Evolutionary conservation across 2,888 invertebrate species (phyloP), one percentile per base, ranked within the genome.

Genomic region (Hydroisotoma schaefferi): DNA sequence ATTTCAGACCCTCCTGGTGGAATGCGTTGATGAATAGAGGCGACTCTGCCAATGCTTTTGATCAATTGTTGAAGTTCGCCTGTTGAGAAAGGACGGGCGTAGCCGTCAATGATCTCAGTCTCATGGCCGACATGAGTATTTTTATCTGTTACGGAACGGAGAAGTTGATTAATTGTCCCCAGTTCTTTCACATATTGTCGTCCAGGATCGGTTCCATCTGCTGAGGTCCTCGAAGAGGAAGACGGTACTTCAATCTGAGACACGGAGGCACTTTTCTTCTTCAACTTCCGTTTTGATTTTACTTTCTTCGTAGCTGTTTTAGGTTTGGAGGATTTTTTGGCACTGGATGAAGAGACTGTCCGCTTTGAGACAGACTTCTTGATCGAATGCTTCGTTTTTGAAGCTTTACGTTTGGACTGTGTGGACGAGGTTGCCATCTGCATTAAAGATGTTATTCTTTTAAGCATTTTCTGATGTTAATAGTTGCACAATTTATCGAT

Each of bases 61-160:
- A 49, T 8, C 27, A 49, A 20, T 26, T 49, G 49, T 12, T 49
- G 4, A 10, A 49, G 26, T 49, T 49, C 49, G 4, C n/a, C 5
- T 15, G 29, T 29, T 8, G 49, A 49, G 28, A 49, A 49, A 15
- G 49, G 49, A n/a, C 49, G 6, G 3, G 28, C 49, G 28, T 28
- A 28, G 15, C 49, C 49, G 12, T 28, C 28, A n/a, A 49, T 49
- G 18, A 49, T 4, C 28, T 22, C 25, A n/a, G 28, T 29, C 20
- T 18, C 29, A 5, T 26, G 49, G 20, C 28, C 26, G 8, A 5
- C 27, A 15, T 8, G 27, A n/a, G 6, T 49, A 4, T 10, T 6
- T n/a, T 27, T 27, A 49, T 49, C 49, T 15, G 49, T 49, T 5
- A 49, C 49, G 6, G 49, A 49, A 28, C 28, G 26, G 4, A 49